Evolutionary conservation across 2,113 vertebrate genomes (phyloP).

Genomic region (Psammodynastes pulverulentus): DNA sequence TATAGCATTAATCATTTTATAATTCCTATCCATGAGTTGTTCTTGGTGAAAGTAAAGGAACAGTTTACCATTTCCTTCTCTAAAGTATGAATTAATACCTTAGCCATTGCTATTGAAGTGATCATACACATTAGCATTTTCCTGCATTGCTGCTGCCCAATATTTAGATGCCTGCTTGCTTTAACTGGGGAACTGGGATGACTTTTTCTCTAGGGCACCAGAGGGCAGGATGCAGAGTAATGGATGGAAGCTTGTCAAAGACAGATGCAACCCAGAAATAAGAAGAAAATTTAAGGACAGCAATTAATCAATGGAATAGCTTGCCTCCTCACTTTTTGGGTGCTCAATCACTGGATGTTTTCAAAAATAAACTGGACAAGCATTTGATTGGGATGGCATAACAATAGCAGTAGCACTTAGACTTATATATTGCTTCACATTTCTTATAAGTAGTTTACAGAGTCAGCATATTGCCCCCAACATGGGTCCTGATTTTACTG

Average conservation of each 20-base stretch:
- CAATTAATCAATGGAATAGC: neutral
- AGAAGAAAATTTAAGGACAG: neutral
- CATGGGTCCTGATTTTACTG: neutral
- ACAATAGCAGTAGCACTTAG: neutral
- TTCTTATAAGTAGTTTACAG: neutral
- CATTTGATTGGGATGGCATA: neutral
- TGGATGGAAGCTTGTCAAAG: neutral
- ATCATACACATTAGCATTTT: neutral
- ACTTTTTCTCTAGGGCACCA: neutral
- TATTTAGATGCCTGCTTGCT: neutral
- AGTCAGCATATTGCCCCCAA: neutral
- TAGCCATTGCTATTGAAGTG: neutral
- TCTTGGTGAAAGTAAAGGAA: neutral
- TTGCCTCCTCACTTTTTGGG: neutral
- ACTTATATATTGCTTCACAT: neutral
- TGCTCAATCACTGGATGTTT: neutral
- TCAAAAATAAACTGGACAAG: neutral
- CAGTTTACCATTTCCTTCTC: neutral
- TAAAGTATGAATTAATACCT: neutral
- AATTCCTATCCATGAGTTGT: neutral
- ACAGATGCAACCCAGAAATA: neutral
- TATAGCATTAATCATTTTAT: neutral
- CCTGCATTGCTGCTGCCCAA: neutral
- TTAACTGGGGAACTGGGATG: neutral
- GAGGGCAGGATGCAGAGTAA: neutral